phyloP scores from a whole-genome alignment of 2,888 invertebrate genomes.

The Gibbula magus region DNA sequence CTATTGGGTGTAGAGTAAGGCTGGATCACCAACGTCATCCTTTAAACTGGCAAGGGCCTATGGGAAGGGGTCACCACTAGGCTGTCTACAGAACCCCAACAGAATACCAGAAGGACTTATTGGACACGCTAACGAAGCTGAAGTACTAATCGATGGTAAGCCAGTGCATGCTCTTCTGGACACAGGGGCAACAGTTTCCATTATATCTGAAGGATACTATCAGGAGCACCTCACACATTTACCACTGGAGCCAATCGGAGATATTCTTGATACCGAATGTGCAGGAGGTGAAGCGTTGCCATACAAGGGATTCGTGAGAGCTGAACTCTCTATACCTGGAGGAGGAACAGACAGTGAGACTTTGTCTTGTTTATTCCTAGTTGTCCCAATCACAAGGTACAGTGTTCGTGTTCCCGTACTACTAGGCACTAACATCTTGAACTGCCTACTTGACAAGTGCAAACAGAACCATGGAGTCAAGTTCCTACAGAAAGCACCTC shows the following conservation, averaged over 20 bases:
- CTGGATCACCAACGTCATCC: too few species aligned
- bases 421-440: not conserved
- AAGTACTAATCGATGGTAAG: too few species aligned
- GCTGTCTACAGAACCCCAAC: too few species aligned
- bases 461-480: not conserved
- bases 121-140: too few species aligned
- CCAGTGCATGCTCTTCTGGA: not conserved
- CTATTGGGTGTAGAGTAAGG: too few species aligned
- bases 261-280: not conserved
- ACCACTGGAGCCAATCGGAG: not conserved
- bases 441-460: not conserved
- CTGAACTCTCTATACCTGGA: too few species aligned
- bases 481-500: not conserved
- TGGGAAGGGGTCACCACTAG: too few species aligned
- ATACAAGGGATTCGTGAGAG: not conserved
- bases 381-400: not conserved
- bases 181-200: not conserved
- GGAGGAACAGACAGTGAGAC: not conserved
- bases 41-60: too few species aligned
- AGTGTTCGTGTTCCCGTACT: not conserved
- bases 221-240: not conserved
- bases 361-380: not conserved
- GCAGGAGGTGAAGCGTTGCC: not conserved
- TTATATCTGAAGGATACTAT: too few species aligned
- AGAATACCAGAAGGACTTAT: too few species aligned